Percentiles rank a stretch among this genome's conserved stretches.
These are phyloP conservation scores for Odontothrips loti DNA, from an alignment of 2,888 invertebrate species.

Conservation along the genomic window DNA sequence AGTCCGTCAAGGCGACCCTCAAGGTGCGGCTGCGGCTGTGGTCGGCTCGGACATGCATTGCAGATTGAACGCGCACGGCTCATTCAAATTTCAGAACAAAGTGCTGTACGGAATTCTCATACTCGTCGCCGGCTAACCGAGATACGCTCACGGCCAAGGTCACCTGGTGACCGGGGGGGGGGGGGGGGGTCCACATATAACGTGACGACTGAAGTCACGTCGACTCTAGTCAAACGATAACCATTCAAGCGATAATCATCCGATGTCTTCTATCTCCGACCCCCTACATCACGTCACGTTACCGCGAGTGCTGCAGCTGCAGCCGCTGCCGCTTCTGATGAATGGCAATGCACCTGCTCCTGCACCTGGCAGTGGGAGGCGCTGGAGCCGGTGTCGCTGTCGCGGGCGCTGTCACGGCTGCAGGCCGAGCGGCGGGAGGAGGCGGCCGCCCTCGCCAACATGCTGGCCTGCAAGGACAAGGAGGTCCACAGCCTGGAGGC, in stretches of 20 bases:
- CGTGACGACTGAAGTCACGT: too few relatives aligned
- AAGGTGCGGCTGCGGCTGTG: neutral
- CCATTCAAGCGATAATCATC: too few relatives aligned
- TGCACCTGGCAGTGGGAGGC: neutral
- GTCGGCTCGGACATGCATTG: neutral
- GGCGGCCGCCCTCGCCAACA: conserved; percentile 2
- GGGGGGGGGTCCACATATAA: too few relatives aligned
- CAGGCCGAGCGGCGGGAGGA: neutral
- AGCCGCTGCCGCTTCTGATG: neutral
- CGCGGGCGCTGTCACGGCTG: conserved; percentile 5
- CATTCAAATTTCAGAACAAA: neutral
- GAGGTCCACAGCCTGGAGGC: neutral
- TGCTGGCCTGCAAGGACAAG: conserved; percentile 16
- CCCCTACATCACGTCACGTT: neutral
- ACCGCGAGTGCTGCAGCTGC: neutral
- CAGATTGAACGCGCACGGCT: neutral
- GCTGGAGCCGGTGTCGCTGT: conserved; percentile 11
- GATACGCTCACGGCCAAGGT: too few relatives aligned
- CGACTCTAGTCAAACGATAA: too few relatives aligned
- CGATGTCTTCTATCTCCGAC: too few relatives aligned
- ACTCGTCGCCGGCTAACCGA: too few relatives aligned
- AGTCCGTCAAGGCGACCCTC: neutral
- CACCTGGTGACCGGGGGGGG: too few relatives aligned
- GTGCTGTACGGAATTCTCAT: too few relatives aligned
- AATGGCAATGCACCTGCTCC: neutral